A percentile compares a stretch with the other conserved stretches of the same genome.
Evolutionary conservation across 2,113 vertebrate species (phyloP).

Genomic region (Pseudonaja textilis): DNA sequence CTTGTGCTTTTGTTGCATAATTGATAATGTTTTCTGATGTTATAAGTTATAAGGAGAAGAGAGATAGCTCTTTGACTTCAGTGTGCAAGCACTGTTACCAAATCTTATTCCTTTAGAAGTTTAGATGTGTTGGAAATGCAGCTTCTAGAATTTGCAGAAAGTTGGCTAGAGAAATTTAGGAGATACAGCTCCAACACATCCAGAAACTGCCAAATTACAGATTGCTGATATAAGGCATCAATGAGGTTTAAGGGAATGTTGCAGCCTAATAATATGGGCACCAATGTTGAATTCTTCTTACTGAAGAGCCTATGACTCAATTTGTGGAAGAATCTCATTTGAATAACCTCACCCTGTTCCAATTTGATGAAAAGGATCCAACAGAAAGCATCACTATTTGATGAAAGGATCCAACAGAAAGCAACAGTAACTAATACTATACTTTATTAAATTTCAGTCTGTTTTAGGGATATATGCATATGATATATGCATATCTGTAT

Average conservation of each 20-base stretch:
- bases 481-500: neutral
- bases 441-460: neutral
- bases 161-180: neutral
- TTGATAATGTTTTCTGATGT: neutral
- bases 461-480: neutral
- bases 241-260: neutral
- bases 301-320: neutral
- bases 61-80: neutral
- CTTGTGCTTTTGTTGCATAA: neutral
- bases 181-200: neutral
- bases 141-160: neutral
- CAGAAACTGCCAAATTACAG: neutral
- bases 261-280: neutral
- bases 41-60: neutral
- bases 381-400: neutral
- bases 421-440: neutral
- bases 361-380: neutral
- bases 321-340: neutral
- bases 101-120: neutral
- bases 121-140: neutral
- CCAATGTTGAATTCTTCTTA: neutral
- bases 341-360: neutral
- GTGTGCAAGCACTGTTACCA: neutral
- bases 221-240: neutral
- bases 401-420: neutral